phyloP scores from a whole-genome alignment of 2,113 vertebrate genomes.

The Notothenia rossii region DNA sequence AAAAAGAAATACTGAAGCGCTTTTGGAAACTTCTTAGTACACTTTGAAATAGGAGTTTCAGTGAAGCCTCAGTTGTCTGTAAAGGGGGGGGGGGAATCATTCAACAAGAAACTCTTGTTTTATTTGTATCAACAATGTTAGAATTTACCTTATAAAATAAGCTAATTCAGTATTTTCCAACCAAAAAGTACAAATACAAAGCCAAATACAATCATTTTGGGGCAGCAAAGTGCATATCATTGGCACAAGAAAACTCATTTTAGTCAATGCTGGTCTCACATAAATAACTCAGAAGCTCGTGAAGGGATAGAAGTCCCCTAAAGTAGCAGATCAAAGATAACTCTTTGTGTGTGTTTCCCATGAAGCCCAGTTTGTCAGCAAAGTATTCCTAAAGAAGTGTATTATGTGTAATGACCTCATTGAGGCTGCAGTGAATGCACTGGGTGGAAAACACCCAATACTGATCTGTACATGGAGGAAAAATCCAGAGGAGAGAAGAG shows the following conservation, averaged over 20 bases:
- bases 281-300: conserved; percentile 80
- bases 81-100: conserved; percentile 57
- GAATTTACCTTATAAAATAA: conserved; percentile 67
- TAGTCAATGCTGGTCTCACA: conserved; percentile 75
- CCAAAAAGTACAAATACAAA: conserved; percentile 67
- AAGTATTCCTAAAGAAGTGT: conserved; percentile 72
- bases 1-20: conserved; percentile 53
- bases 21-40: conserved; percentile 56
- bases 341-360: conserved; percentile 47
- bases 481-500: conserved; percentile 68
- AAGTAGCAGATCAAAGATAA: conserved; percentile 69
- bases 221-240: conserved; percentile 80
- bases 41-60: conserved; percentile 48
- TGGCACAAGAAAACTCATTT: conserved; percentile 76
- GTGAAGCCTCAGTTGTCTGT: conserved; percentile 59
- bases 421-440: conserved; percentile 85
- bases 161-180: conserved; percentile 74
- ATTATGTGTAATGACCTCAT: conserved; percentile 82
- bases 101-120: conserved; percentile 60
- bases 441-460: conserved; percentile 80
- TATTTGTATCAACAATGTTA: conserved; percentile 71
- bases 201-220: conserved; percentile 77
- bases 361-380: conserved; percentile 69
- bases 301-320: conserved; percentile 49
- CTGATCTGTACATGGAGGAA: conserved; percentile 75